phyloP scores from a whole-genome alignment of 1,140 invertebrate genomes.

The Stratiolaelaps scimitus region DNA sequence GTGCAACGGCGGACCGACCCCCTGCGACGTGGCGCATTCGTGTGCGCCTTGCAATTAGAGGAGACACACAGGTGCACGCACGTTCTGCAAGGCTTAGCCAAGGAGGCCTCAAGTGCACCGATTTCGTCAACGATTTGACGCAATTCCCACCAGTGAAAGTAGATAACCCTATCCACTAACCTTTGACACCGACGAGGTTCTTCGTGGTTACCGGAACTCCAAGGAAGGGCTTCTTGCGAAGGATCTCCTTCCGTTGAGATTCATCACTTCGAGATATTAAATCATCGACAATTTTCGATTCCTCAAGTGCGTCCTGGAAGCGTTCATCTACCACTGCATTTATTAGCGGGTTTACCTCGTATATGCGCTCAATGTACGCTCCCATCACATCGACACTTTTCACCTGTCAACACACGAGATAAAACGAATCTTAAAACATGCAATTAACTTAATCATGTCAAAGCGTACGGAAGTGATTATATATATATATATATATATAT shows the following conservation, averaged over 20 bases:
- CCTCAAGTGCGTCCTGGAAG: slow-evolving; percentile 35
- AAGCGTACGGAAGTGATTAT: too few species aligned
- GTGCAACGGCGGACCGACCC: too few species aligned
- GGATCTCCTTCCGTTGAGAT: slow-evolving; percentile 27
- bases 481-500: too few species aligned
- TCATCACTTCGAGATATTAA: slow-evolving; percentile 24
- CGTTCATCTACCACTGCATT: slow-evolving; percentile 37
- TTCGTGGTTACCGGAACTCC: slow-evolving; percentile 75
- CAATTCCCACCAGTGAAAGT: too few species aligned
- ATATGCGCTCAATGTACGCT: slow-evolving; percentile 36
- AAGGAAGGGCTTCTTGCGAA: slow-evolving; percentile 55
- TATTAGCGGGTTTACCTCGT: slow-evolving; percentile 36
- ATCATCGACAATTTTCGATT: slow-evolving; percentile 36
- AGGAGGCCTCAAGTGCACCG: too few species aligned
- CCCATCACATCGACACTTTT: slow-evolving; percentile 35
- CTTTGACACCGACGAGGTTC: slow-evolving; percentile 55
- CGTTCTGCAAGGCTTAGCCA: too few species aligned
- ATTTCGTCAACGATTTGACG: too few species aligned
- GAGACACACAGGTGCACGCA: too few species aligned
- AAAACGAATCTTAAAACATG: too few species aligned
- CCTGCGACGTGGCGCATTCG: too few species aligned
- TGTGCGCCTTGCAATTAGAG: too few species aligned
- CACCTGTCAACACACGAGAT: slow-evolving; percentile 34
- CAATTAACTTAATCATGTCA: too few species aligned
- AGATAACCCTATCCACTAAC: slow-evolving; percentile 40